Base-by-base conservation (phyloP, 2,113 vertebrate species). In the Telmatochromis sp. region DNA sequence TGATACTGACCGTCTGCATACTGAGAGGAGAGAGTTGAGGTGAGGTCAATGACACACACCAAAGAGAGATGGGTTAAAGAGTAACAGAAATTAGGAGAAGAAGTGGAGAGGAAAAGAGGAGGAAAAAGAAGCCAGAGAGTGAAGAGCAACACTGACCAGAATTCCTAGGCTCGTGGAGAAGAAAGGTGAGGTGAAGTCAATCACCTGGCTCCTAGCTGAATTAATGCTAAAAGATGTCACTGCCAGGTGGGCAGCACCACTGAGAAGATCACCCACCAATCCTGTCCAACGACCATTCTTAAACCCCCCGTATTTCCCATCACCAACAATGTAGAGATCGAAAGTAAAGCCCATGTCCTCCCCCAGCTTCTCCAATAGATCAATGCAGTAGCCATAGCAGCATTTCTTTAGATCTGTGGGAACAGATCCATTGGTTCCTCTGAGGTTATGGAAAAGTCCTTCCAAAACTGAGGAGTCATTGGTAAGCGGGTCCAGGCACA, bases 161-260 rank as follows among this genome's bases (percentile, higher is more conserved):
- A 99, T 99, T 85, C 98, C 98, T 95, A 99, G 92, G 95, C 98
- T 99, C 90, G 98, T 99, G 93, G 99, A 99, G 96, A 98, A 99
- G 95, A 99, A 99, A 19, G 98, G 98, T 51, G 98, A 98, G 87
- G 98, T 99, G 96, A 99, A 99, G 92, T 99, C 99, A 1, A 99
- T 97, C 86, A 99, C 98, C 91, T 97, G 97, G 73, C 98, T 99
- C 65, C 98, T 96, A 0, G 98, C 98, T 0, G 98, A 99, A 91
- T 99, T 99, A 94, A 99, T 99, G 93, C 98, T 98, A 91, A 99
- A 99, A 84, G 98, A 98, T 42, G 98, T 98, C 89, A 99, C 98
- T 0, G 98, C 99, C 97, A 99, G 97, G 93, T 99, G 97, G 5
- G 98, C 99, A 0, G 93, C 90, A 33, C 98, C 98, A 0, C 97